Base-by-base conservation (phyloP, 2,888 invertebrate genomes). In the Lepidocyrtinus sp. region DNA sequence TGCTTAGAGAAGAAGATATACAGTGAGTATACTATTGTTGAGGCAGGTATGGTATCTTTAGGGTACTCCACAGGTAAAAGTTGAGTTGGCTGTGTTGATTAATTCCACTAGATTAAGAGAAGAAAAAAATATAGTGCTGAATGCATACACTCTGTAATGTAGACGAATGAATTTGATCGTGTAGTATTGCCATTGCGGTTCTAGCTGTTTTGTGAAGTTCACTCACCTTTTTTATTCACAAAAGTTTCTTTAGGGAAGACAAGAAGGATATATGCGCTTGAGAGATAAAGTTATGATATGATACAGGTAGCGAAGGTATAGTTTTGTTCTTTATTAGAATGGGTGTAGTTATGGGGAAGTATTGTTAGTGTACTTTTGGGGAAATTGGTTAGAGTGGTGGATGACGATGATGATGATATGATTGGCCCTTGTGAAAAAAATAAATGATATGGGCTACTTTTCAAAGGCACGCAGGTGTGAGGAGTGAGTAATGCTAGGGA, bases 171-270 rank as follows among this genome's bases (percentile, higher is more conserved):
- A 36, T 5, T 36, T 50, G 50, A 50, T 36, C 5, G 50, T 50
- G 36, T 12, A 36, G 5, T 7, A 36, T 12, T 7, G 36, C 36
- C 5, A 7, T 50, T 50, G 50, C 17, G 50, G 50, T 50, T 50
- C 5, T 36, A 50, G 50, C 50, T 50, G 27, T n/a, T 22, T 59
- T 22, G 36, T 22, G 61, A 59, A 75, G 75, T 75, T 75, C 75
- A 75, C 68, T 75, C 75, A 75, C 75, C 75, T 68, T 68, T 74
- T 63, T 65, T 27, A 26, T 26, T 22, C 24, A 24, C 25, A 24
- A 15, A 15, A 26, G 25, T 9, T 64, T 26, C 24, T n/a, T 26
- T 64, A 26, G 27, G 2, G 50, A 50, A 50, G 50, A 17, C n/a
- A 12, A 50, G 17, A 50, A n/a, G n/a, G n/a, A n/a, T n/a, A n/a